A percentile compares a stretch with the other conserved stretches of the same genome.
Conservation (phyloP, 2,113 vertebrate species). For the Ptilonorhynchus violaceus region DNA sequence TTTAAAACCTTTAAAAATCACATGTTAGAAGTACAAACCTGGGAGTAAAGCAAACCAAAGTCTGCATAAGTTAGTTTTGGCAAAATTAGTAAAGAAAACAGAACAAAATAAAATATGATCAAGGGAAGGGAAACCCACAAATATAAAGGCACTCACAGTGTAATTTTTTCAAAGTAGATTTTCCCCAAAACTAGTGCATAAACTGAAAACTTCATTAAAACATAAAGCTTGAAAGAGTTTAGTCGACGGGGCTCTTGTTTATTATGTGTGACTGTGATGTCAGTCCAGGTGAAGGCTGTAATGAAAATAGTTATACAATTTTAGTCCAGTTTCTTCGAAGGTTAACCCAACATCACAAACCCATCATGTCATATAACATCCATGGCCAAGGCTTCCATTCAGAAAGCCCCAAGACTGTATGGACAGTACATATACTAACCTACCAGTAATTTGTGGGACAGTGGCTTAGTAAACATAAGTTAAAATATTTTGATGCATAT, state of each 20-base stretch:
- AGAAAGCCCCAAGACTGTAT: not conserved
- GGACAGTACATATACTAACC: not conserved
- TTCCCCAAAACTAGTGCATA: slow-evolving; percentile 1
- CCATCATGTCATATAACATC: not conserved
- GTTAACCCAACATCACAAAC: not conserved
- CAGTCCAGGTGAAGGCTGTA: slow-evolving; percentile 24
- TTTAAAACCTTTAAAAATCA: slow-evolving; percentile 51
- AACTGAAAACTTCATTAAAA: slow-evolving; percentile 42
- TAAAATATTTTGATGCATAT: not conserved
- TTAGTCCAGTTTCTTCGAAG: slow-evolving; percentile 2
- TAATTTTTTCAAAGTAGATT: not conserved
- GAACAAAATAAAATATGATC: slow-evolving; percentile 59
- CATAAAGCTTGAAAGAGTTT: not conserved
- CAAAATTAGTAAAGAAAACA: slow-evolving; percentile 65
- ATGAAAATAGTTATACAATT: slow-evolving; percentile 29
- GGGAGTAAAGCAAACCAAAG: slow-evolving; percentile 53
- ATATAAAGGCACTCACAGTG: not conserved
- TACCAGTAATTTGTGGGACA: not conserved
- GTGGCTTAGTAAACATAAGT: not conserved
- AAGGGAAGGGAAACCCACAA: slow-evolving; percentile 53
- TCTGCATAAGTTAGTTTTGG: slow-evolving; percentile 67
- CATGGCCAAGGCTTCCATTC: not conserved
- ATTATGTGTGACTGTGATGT: slow-evolving; percentile 26
- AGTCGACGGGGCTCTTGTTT: slow-evolving; percentile 23
- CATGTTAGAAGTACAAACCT: slow-evolving; percentile 4